Evolutionary conservation across 2,113 vertebrate genomes (phyloP), one percentile per base, ranked within the genome.

Genomic region (Macheiramphus alcinus): DNA sequence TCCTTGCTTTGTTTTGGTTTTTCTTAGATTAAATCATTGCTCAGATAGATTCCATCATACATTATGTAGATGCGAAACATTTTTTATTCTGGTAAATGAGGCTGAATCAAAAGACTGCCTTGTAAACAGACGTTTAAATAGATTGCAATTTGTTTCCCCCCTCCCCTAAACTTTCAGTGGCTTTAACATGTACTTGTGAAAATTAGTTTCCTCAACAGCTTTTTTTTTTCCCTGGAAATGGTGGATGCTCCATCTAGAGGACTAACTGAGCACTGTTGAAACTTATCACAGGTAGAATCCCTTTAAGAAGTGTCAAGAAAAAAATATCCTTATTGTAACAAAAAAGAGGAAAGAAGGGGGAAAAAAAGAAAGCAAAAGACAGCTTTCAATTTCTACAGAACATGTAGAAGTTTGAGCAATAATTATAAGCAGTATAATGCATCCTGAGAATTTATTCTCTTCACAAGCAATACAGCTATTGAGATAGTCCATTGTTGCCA

Each of bases 241-340:
- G 59, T 97, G 91, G 94, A 98, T 98, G 88, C 97, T 96, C 97
- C 98, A 98, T 97, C 98, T 98, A 98, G 97, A 97, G 97, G 97
- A 68, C 68, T 96, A 76, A 93, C 36, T 95, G 88, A 97, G 63
- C 47, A 70, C 52, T 34, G 48, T 45, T 68, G 85, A 93, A 97
- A 97, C 7, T 93, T 93, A 90, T 31, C 55, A 92, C 29, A 78
- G 32, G 59, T 95, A 47, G 48, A 86, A 88, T 45, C 16, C 13
- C 65, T 50, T 70, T 18, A 18, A 73, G 11, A 80, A 78, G 5
- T 65, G 5, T 79, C 18, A 85, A 65, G 45, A 34, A 88, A 93
- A 94, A 55, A 47, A 43, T 16, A 17, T 61, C 13, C 76, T n/a
- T 72, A 78, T 48, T 56, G 11, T 3, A 91, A 27, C 16, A 74